Base-by-base conservation (phyloP, 1,140 invertebrate genomes). In the Pseudobourletiella spinata region DNA sequence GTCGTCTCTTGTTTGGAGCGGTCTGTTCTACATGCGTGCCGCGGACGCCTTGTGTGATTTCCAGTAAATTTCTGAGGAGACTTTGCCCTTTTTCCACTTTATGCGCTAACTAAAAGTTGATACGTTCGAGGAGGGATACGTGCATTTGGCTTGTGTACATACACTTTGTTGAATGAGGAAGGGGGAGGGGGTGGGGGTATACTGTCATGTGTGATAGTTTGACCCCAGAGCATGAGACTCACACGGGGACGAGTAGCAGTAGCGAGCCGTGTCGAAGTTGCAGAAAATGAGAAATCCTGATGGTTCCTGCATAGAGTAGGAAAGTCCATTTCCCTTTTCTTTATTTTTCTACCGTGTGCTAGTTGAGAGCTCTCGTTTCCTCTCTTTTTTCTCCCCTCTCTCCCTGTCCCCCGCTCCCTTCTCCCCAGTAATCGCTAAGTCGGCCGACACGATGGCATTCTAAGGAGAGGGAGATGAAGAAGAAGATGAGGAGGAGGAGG, bases 291-390 rank as follows among this genome's bases (percentile, higher is more conserved):
- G 52, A 32, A 55, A 55, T 55, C 26, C 20, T 55, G 52, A 55
- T 55, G 28, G 52, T 32, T 55, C 35, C 28, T 55, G 26, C 52
- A 55, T 55, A 60, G 16, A 59, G 16, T 59, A 20, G 28, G 6
- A 29, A 46, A 52, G 58, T 60, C 58, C 58, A 60, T 60, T 60
- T 50, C 57, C 25, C 25, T 26, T 44, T 15, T 55, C 52, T 32
- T 35, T 55, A n/a, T 20, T 55, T 30, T 30, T 35, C 52, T 55
- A 55, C 22, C 20, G n/a, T n/a, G 16, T 55, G 18, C 18, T 8
- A 3, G 3, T 52, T 22, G 16, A 55, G 26, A 55, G 29, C 18
- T 55, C 50, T 22, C 24, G 20, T 22, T 25, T 26, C 20, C 24
- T 32, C 52, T 18, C 18, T 51, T 8, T 51, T 51, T 11, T 15